Conservation (phyloP, 2,797 vertebrate species). For the Phrynocephalus vlangalii region DNA sequence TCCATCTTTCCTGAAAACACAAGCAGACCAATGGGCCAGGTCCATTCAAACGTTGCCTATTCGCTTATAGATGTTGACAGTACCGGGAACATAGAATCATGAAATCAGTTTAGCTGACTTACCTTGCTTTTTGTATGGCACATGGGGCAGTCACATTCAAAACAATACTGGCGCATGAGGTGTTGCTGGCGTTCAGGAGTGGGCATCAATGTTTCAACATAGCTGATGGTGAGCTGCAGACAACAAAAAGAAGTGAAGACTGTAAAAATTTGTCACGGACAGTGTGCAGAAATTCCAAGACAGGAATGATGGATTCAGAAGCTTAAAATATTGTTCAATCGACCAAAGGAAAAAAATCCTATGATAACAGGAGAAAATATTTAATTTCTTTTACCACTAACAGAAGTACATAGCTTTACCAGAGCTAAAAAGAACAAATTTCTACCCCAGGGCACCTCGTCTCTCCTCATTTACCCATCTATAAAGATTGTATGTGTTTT, state of each 20-base stretch:
- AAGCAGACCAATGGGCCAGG: not conserved
- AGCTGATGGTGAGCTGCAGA: constrained; percentile 86
- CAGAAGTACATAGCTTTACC: no score
- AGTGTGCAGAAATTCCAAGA: not conserved
- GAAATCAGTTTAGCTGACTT: constrained; percentile 16
- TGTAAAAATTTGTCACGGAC: not conserved
- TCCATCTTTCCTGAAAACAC: constrained; percentile 22
- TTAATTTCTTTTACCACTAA: constrained; percentile 45
- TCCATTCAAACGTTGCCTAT: not conserved
- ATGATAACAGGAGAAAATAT: constrained; percentile 29
- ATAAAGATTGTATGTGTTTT: no score
- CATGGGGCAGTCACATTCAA: constrained; percentile 81
- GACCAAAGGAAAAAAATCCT: constrained; percentile 18
- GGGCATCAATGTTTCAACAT: constrained; percentile 83
- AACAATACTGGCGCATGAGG: constrained; percentile 85
- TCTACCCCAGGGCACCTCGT: no score
- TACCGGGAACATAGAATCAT: not conserved
- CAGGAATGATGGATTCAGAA: constrained; percentile 27
- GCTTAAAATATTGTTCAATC: constrained; percentile 28
- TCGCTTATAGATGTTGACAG: not conserved
- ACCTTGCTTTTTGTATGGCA: constrained; percentile 84
- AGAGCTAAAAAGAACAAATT: no score
- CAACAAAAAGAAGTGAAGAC: constrained; percentile 28
- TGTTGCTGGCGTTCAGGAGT: constrained; percentile 79
- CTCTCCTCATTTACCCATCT: no score